Evolutionary conservation across 2,888 invertebrate species (phyloP).

Genomic region (Danaus chrysippus): DNA sequence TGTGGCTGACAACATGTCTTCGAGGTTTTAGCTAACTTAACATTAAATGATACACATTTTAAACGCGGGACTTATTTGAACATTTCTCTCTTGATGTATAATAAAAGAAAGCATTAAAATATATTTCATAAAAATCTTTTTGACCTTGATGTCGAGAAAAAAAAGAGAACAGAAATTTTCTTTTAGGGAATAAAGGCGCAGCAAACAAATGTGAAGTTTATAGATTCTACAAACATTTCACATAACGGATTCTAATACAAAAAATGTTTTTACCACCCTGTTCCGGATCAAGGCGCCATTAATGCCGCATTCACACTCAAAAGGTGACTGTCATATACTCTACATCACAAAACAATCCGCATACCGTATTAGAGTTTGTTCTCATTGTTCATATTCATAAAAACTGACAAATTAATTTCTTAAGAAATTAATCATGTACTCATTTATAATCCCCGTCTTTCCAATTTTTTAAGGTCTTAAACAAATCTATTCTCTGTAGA

Average conservation of each 20-base stretch:
- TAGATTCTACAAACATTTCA: conserved; percentile 3
- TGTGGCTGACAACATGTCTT: conserved; percentile 29
- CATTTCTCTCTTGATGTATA: neutral
- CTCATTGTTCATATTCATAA: conserved; percentile 12
- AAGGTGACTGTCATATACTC: conserved; percentile 33
- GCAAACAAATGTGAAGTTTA: neutral
- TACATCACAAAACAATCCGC: conserved; percentile 33
- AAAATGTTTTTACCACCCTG: conserved; percentile 16
- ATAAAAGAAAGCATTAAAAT: neutral
- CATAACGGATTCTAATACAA: conserved; percentile 10
- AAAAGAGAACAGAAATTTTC: too few species aligned
- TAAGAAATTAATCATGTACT: neutral
- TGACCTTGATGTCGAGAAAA: too few species aligned
- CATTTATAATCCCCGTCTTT: neutral
- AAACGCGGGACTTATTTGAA: neutral
- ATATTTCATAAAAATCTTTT: too few species aligned
- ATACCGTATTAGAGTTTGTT: conserved; percentile 24
- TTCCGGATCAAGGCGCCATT: conserved; percentile 25
- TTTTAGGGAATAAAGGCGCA: too few species aligned
- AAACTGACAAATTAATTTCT: neutral
- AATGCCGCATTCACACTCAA: conserved; percentile 25
- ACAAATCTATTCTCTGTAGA: too few species aligned
- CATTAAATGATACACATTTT: conserved; percentile 23
- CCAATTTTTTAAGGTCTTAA: too few species aligned
- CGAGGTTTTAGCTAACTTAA: conserved; percentile 24